These are phyloP conservation scores for Euphonia xanthogaster DNA, from an alignment of 2,797 vertebrate species.

Conservation along the genomic window DNA sequence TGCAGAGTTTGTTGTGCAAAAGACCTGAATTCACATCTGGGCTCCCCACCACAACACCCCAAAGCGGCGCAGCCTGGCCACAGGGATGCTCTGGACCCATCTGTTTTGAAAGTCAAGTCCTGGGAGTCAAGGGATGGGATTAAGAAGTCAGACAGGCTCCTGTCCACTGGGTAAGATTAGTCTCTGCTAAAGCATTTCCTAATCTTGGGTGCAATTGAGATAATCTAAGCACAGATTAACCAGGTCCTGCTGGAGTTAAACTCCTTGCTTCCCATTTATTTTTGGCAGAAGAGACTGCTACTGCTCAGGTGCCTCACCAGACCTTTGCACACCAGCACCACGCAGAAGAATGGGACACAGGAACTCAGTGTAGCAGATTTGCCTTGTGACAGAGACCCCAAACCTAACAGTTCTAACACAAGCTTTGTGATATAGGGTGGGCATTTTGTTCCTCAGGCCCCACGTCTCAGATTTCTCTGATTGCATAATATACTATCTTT, in stretches of 20 bases:
- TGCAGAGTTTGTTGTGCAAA: neutral
- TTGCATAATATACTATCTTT: neutral
- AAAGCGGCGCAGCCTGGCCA: neutral
- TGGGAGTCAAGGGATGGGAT: neutral
- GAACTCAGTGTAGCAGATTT: neutral
- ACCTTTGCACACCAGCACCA: accelerated
- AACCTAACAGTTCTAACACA: neutral
- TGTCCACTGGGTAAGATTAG: neutral
- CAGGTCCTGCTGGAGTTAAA: neutral
- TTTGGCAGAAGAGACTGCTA: neutral
- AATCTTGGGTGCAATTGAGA: neutral
- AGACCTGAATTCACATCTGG: neutral
- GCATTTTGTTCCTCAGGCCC: neutral
- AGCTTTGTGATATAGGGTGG: neutral
- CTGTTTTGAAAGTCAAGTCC: neutral
- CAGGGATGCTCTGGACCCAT: neutral
- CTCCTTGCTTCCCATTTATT: neutral
- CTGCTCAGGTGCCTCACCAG: accelerated
- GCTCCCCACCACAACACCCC: neutral
- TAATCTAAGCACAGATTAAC: conserved; percentile 55
- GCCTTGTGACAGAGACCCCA: neutral
- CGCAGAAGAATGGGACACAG: neutral
- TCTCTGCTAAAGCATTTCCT: neutral
- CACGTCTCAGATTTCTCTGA: neutral
- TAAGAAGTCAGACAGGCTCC: neutral